Base-by-base conservation (phyloP, 2,888 invertebrate genomes). In the Trisateles emortualis region DNA sequence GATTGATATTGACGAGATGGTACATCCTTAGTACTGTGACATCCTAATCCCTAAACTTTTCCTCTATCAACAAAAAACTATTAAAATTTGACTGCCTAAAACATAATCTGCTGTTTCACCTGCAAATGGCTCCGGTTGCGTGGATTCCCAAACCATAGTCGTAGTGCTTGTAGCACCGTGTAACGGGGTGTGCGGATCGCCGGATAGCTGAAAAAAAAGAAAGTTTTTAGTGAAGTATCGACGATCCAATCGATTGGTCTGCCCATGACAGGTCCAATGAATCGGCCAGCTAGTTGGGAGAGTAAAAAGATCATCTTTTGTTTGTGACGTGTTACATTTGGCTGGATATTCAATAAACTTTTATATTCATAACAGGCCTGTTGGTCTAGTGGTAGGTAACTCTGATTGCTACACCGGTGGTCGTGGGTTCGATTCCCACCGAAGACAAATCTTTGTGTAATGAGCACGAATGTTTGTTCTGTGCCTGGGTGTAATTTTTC, bases 141-240 rank as follows among this genome's bases (percentile, higher is more conserved):
- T 0, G 95, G 95, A 79, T 95, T 95, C 32, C 94, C 93, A 67
- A 95, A 93, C 95, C 95, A 95, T 67, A 95, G 83, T 40, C 94
- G 87, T 16, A 95, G 83, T 16, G 95, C 94, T 75, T 95, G 94
- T 39, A 94, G 90, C 43, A 94, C 86, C 0, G 93, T 92, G 81
- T 94, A 94, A 46, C 94, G 87, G 43, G 94, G 94, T 33, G 92
- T 90, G 11, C 92, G 87, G 53, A 91, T 89, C 4, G 94, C 94
- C 50, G 94, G 93, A 72, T 94, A 96, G 65, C 94, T 94, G 85
- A 19, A 74, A 81, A 59, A 42, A 51, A 55, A 59, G 59, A 46
- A 52, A 50, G 47, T 22, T n/a, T n/a, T 14, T n/a, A 14, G 13
- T 9, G 8, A 36, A 32, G 33, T 42, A 49, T 49, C 13, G 49